Evolutionary conservation across 2,113 vertebrate species (phyloP).

Genomic region (Sphaerodactylus townsendi): DNA sequence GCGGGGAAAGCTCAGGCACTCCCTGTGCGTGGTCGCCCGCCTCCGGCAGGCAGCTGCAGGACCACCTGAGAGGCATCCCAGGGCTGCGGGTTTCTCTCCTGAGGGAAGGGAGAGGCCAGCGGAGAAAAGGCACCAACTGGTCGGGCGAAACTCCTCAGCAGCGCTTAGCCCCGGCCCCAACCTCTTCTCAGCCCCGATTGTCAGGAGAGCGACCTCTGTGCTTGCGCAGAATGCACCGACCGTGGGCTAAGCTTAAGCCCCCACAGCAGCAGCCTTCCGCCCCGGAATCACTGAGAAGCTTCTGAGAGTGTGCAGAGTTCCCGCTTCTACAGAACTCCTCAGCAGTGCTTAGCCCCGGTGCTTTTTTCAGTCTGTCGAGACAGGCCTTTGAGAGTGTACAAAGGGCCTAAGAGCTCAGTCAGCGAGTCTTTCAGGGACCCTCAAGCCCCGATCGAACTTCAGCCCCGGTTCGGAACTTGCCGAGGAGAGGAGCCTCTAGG

Average conservation of each 20-base stretch:
- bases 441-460: no score
- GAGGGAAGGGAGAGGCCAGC: neutral
- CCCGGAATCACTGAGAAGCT: neutral
- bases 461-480: neutral
- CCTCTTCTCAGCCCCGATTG: no score
- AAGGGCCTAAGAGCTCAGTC: neutral
- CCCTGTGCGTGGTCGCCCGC: neutral
- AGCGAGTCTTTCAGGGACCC: neutral
- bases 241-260: neutral
- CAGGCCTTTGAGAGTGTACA: no score
- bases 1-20: neutral
- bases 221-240: neutral
- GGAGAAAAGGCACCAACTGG: neutral
- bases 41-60: neutral
- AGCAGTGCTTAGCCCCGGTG: neutral
- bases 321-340: neutral
- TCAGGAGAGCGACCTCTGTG: neutral
- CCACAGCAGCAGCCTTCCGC: no score
- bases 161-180: neutral
- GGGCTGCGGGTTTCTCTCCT: no score
- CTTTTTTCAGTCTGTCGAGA: no score
- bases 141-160: neutral
- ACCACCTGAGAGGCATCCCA: neutral
- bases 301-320: neutral
- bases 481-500: neutral